Conservation (phyloP, 2,888 invertebrate genomes). For the Hofmannophila pseudospretella region DNA sequence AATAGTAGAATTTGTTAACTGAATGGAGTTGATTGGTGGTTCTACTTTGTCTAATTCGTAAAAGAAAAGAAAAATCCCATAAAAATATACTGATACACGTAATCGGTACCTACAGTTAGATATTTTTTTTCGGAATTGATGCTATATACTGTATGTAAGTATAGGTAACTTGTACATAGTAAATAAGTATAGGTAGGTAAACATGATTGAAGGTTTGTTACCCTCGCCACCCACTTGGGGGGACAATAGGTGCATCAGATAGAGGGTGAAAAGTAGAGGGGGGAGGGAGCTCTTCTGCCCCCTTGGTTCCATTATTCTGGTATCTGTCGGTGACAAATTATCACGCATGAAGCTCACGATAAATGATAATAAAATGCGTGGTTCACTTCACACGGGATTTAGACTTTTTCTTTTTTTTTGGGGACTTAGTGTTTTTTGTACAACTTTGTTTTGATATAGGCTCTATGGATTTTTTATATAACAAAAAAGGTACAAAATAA, state of each 20-base stretch:
- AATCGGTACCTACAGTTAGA: too few relatives aligned
- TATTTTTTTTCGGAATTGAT: too few relatives aligned
- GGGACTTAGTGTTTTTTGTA: background rate
- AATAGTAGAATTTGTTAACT: too few relatives aligned
- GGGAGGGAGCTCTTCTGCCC: constrained; percentile 2
- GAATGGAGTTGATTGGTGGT: too few relatives aligned
- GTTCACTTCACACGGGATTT: constrained; percentile 8
- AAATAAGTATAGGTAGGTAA: too few relatives aligned
- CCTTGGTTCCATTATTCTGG: constrained; percentile 16
- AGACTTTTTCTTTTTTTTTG: constrained; percentile 15
- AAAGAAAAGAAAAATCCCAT: too few relatives aligned
- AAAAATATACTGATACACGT: too few relatives aligned
- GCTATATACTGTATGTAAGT: too few relatives aligned
- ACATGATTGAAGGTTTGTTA: background rate
- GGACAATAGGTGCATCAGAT: constrained; percentile 1
- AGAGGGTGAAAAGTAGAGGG: constrained; percentile 15
- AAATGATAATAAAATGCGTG: constrained; percentile 19
- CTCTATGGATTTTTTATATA: too few relatives aligned
- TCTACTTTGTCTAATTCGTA: too few relatives aligned
- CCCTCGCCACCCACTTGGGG: constrained; percentile 11
- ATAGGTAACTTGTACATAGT: too few relatives aligned
- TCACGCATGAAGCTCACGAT: constrained; percentile 14
- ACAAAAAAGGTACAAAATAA: too few relatives aligned
- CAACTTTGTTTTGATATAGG: background rate
- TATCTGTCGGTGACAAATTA: constrained; percentile 25